Evolutionary conservation across 2,888 invertebrate species (phyloP).

Genomic region (Catocala sponsa): DNA sequence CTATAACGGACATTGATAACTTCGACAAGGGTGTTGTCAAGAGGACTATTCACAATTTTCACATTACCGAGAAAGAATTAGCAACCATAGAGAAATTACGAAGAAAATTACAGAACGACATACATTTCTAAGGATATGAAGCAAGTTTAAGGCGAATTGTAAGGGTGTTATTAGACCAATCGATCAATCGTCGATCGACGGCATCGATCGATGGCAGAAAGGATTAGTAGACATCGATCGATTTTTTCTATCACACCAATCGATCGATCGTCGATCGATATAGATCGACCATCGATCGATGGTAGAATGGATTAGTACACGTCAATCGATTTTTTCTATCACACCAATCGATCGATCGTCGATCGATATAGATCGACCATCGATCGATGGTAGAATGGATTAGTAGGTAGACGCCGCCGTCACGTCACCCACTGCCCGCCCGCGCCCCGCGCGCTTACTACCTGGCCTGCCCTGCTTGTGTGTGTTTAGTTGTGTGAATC

Average conservation of each 20-base stretch:
- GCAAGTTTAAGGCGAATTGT: not conserved
- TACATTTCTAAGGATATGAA: not conserved
- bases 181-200: conserved; percentile 12
- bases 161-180: too few relatives aligned
- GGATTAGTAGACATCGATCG: too few relatives aligned
- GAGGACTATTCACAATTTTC: conserved; percentile 1
- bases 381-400: too few relatives aligned
- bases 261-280: too few relatives aligned
- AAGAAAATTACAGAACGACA: not conserved
- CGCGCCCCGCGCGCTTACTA: conserved; percentile 19
- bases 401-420: not conserved
- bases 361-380: too few relatives aligned
- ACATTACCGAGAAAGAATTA: not conserved
- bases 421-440: conserved; percentile 1
- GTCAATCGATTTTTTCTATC: not conserved
- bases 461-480: conserved; percentile 20
- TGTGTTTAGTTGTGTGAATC: conserved; percentile 32
- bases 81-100: not conserved
- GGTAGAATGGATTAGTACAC: not conserved
- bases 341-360: not conserved
- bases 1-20: not conserved
- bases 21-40: not conserved
- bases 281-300: too few relatives aligned
- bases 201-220: not conserved
- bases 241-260: too few relatives aligned